These are phyloP conservation scores for Fragum fragum DNA, from an alignment of 2,888 invertebrate species.

Conservation along the genomic window DNA sequence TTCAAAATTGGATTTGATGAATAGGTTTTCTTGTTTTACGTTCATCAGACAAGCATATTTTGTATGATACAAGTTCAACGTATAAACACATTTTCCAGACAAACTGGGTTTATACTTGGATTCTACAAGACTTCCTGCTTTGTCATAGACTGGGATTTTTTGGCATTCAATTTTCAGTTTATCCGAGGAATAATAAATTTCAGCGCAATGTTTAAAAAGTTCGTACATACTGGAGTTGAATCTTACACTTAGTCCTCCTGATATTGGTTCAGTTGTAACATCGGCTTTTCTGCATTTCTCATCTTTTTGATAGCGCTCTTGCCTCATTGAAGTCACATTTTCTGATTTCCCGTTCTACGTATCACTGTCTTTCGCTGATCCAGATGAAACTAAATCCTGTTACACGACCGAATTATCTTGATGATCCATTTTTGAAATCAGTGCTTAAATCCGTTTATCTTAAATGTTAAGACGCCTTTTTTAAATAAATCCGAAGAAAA, in stretches of 20 bases:
- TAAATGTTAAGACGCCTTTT: too few species aligned
- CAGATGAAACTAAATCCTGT: too few species aligned
- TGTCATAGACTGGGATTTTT: not conserved
- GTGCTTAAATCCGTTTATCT: too few species aligned
- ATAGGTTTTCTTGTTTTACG: not conserved
- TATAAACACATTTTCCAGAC: not conserved
- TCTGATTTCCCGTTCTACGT: not conserved
- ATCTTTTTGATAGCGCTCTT: not conserved
- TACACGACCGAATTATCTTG: too few species aligned
- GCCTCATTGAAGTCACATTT: not conserved
- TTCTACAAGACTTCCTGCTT: not conserved
- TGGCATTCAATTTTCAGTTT: not conserved
- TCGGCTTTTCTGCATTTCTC: not conserved
- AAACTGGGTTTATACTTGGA: not conserved
- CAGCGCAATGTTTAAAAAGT: not conserved
- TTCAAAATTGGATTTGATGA: not conserved
- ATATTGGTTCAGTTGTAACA: not conserved
- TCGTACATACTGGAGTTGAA: constrained; percentile 6
- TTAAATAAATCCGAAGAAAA: too few species aligned
- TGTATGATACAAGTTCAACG: not conserved
- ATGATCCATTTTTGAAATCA: too few species aligned
- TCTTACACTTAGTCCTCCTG: constrained; percentile 1
- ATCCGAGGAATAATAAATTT: not conserved
- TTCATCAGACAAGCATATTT: not conserved
- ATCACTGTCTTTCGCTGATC: not conserved